These are phyloP conservation scores for Drosophila picticornis DNA, from an alignment of 2,888 invertebrate species.

Conservation along the genomic window DNA sequence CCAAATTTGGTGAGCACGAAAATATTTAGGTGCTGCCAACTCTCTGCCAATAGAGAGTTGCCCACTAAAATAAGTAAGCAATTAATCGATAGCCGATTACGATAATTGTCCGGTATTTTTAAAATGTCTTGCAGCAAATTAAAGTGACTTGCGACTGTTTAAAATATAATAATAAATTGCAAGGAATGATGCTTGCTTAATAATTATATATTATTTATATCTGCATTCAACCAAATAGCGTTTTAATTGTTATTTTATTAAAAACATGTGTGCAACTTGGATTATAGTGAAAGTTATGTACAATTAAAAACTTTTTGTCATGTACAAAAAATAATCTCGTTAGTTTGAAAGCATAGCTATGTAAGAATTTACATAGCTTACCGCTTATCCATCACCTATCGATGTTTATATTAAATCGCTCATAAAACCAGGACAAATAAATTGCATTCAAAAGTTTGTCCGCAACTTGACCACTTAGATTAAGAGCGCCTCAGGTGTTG, in stretches of 20 bases:
- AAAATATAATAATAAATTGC: not conserved
- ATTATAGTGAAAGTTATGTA: not conserved
- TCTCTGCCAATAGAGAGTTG: not conserved
- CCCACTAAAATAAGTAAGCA: not conserved
- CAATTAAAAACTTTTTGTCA: not conserved
- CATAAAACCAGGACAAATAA: slow-evolving; percentile 8
- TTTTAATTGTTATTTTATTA: not conserved
- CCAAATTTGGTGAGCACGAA: slow-evolving; percentile 1
- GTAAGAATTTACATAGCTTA: not conserved
- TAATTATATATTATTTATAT: not conserved
- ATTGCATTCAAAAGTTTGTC: not conserved
- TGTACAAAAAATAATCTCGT: not conserved
- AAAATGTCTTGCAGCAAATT: not conserved
- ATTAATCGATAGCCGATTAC: slow-evolving; percentile 29
- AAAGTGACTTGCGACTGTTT: not conserved
- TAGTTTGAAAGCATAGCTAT: not conserved
- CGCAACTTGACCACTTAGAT: not conserved
- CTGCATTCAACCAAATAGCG: not conserved
- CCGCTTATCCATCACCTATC: not conserved
- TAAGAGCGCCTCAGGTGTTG: not conserved
- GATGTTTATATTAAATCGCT: slow-evolving; percentile 6
- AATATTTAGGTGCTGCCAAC: slow-evolving; percentile 22
- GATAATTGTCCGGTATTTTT: slow-evolving; percentile 4
- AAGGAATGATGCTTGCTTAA: not conserved
- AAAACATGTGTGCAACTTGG: not conserved